Evolutionary conservation across 1,140 invertebrate species (phyloP).

Genomic region (Penaeus chinensis): DNA sequence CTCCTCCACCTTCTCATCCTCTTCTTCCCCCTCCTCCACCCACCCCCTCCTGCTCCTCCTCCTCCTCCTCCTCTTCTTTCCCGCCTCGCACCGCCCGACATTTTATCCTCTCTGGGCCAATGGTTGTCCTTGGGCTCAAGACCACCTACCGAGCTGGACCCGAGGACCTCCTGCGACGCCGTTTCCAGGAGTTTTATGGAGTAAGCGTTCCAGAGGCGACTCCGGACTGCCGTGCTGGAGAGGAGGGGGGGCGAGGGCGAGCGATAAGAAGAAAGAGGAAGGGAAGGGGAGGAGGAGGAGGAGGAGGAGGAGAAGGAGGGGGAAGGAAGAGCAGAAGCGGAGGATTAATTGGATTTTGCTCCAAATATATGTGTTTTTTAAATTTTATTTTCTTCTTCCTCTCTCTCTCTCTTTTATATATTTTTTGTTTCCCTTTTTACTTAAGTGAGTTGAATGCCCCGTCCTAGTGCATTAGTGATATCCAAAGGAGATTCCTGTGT

Average conservation of each 20-base stretch:
- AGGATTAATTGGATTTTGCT: conserved; percentile 21
- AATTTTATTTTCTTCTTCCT: neutral
- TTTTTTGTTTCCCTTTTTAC: neutral
- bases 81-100: conserved; percentile 20
- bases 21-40: neutral
- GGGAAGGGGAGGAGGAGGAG: neutral
- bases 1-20: neutral
- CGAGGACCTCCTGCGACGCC: conserved; percentile 16
- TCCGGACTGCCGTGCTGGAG: conserved; percentile 2
- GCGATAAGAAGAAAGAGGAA: neutral
- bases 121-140: neutral
- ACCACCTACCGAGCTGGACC: conserved; percentile 14
- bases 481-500: neutral
- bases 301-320: neutral
- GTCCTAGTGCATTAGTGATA: neutral
- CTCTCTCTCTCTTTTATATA: neutral
- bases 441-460: neutral
- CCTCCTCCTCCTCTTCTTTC: neutral
- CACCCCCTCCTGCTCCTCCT: neutral
- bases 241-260: neutral
- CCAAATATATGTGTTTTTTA: neutral
- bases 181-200: conserved; percentile 7
- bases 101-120: conserved; percentile 26
- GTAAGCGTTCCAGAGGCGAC: conserved; percentile 6
- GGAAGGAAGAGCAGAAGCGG: neutral